These are phyloP conservation scores for Struthio camelus DNA, from an alignment of 2,113 vertebrate genomes.

Conservation along the genomic window DNA sequence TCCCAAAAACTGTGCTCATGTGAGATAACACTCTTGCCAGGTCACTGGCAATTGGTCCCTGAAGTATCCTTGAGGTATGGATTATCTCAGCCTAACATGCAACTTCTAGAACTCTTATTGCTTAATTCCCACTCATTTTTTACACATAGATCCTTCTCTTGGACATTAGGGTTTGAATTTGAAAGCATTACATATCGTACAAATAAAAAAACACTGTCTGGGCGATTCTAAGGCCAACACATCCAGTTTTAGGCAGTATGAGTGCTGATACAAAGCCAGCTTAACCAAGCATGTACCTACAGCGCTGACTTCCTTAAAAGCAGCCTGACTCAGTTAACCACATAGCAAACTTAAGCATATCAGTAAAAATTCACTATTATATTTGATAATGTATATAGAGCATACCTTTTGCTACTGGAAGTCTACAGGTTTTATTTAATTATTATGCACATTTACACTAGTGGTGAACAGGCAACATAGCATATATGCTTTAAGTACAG, in stretches of 20 bases:
- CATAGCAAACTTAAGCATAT: not conserved
- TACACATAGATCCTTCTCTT: not conserved
- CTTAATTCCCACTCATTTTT: not conserved
- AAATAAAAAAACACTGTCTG: not conserved
- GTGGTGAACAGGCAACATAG: not conserved
- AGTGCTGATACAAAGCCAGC: not conserved
- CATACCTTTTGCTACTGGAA: not conserved
- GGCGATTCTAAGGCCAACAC: not conserved
- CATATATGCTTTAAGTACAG: not conserved
- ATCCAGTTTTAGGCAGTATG: not conserved
- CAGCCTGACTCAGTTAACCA: not conserved
- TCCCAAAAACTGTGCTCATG: not conserved
- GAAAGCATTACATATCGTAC: not conserved
- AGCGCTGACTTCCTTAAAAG: not conserved
- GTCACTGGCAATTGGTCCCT: not conserved
- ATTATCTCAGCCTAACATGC: not conserved
- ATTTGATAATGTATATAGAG: not conserved
- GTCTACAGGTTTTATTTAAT: not conserved
- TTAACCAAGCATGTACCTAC: not conserved
- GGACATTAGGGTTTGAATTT: not conserved
- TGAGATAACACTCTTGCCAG: not conserved
- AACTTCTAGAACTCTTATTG: not conserved
- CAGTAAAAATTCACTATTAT: not conserved
- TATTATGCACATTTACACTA: not conserved
- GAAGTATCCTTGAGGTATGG: not conserved